A percentile compares a stretch with the other conserved stretches of the same genome.
phyloP scores from a whole-genome alignment of 2,888 invertebrate genomes.

The Papilio elwesi region DNA sequence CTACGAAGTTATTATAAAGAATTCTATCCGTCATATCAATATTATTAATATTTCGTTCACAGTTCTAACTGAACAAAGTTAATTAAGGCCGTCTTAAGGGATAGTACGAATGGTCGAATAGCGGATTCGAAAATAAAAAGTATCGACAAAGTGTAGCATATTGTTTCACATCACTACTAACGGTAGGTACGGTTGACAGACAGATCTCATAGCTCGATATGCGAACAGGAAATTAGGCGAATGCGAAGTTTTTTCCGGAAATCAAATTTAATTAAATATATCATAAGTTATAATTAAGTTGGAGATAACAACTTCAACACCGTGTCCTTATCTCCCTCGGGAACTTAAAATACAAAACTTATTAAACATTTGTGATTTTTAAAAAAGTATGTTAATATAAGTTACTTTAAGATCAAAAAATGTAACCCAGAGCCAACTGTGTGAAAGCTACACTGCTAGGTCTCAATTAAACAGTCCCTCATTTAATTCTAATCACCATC shows the following conservation, averaged over 20 bases:
- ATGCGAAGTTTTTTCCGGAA: background rate
- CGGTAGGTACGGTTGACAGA: conserved; percentile 27
- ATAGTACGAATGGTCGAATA: too few species aligned
- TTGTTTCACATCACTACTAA: conserved; percentile 43
- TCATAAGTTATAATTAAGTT: background rate
- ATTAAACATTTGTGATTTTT: background rate
- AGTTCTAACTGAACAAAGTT: too few species aligned
- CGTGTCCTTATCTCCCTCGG: too few species aligned
- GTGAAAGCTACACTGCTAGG: conserved; percentile 10
- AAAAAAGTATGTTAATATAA: too few species aligned
- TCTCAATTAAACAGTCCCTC: conserved; percentile 41
- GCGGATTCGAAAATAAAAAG: too few species aligned
- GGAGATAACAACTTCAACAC: background rate
- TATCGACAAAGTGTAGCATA: conserved; percentile 3
- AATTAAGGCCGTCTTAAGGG: too few species aligned
- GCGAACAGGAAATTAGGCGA: conserved; percentile 68
- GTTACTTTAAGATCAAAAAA: background rate
- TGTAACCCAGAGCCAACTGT: background rate
- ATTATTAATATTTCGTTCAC: too few species aligned
- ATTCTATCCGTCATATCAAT: too few species aligned
- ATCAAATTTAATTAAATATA: background rate
- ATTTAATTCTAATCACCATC: conserved; percentile 46
- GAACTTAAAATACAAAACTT: background rate
- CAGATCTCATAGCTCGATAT: conserved; percentile 37
- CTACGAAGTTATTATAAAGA: too few species aligned